A percentile compares a stretch with the other conserved stretches of the same genome.
These are phyloP conservation scores for Agrenia bidenticulata DNA, from an alignment of 2,888 invertebrate species.

Conservation along the genomic window DNA sequence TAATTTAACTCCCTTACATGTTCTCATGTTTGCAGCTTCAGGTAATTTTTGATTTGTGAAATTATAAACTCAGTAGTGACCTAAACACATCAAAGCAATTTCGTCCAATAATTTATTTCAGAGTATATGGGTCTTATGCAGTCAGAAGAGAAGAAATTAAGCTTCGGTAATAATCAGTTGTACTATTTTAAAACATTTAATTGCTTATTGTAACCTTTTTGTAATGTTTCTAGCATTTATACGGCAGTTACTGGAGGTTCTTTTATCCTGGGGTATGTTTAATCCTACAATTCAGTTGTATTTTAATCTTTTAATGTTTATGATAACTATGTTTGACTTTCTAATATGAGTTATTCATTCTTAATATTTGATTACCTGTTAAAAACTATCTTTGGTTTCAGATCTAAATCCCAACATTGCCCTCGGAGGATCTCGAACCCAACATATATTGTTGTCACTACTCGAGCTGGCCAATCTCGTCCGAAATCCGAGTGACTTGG, in stretches of 20 bases:
- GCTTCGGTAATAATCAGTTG: slow-evolving; percentile 58
- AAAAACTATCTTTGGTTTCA: slow-evolving; percentile 54
- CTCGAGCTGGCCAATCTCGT: slow-evolving; percentile 61
- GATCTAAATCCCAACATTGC: slow-evolving; percentile 59
- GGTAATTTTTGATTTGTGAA: slow-evolving; percentile 15
- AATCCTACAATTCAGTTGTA: no score
- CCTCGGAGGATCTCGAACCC: slow-evolving; percentile 62
- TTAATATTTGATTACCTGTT: no score
- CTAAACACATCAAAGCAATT: no score
- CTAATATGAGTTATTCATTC: no score
- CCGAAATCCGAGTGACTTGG: slow-evolving; percentile 66
- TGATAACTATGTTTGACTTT: no score
- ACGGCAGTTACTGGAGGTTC: slow-evolving; percentile 69
- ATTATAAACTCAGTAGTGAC: no score
- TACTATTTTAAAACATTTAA: not conserved
- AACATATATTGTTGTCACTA: slow-evolving; percentile 70
- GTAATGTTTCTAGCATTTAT: slow-evolving; percentile 61
- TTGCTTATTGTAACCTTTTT: not conserved
- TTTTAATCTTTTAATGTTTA: no score
- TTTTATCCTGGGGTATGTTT: no score
- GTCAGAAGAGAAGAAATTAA: slow-evolving; percentile 67
- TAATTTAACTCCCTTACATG: slow-evolving; percentile 69
- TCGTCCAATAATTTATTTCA: not conserved
- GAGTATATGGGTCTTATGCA: slow-evolving; percentile 70
- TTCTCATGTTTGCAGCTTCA: slow-evolving; percentile 70